These are phyloP conservation scores for Nibea coibor DNA, from an alignment of 2,113 vertebrate genomes.

Conservation along the genomic window DNA sequence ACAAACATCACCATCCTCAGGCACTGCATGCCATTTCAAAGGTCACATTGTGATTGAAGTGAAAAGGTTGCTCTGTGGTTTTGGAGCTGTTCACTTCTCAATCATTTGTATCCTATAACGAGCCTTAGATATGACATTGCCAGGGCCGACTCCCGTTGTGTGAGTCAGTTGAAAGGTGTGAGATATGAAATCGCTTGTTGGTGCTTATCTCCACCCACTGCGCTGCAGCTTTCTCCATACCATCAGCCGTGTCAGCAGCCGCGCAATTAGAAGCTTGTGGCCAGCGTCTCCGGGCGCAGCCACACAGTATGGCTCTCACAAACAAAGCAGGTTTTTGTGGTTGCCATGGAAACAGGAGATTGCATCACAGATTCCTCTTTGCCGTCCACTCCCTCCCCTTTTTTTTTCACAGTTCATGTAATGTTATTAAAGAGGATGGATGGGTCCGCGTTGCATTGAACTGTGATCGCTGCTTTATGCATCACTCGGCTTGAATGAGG, in stretches of 20 bases:
- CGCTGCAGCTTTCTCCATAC: conserved; percentile 36
- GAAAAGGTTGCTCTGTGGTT: conserved; percentile 3
- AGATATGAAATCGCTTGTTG: conserved; percentile 35
- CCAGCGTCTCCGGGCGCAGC: conserved; percentile 42
- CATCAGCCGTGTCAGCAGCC: conserved; percentile 50
- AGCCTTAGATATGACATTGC: neutral
- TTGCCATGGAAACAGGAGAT: conserved; percentile 76
- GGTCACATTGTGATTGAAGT: neutral
- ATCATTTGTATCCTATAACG: neutral
- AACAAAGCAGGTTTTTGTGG: conserved; percentile 66
- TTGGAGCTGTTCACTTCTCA: neutral
- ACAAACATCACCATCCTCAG: neutral
- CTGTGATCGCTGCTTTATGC: neutral
- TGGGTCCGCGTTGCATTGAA: neutral
- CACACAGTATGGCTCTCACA: conserved; percentile 50
- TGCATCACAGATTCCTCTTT: conserved; percentile 59
- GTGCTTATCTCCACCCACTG: conserved; percentile 24
- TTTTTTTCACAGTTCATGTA: conserved; percentile 15
- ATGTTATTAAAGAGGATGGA: conserved; percentile 3
- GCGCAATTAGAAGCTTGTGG: conserved; percentile 35
- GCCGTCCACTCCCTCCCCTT: conserved; percentile 24
- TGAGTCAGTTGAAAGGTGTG: conserved; percentile 25
- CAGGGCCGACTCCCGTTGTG: neutral
- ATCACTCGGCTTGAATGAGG: neutral
- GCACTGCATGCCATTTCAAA: neutral